These are phyloP conservation scores for Ptilonorhynchus violaceus DNA, from an alignment of 2,113 vertebrate species.

Conservation along the genomic window DNA sequence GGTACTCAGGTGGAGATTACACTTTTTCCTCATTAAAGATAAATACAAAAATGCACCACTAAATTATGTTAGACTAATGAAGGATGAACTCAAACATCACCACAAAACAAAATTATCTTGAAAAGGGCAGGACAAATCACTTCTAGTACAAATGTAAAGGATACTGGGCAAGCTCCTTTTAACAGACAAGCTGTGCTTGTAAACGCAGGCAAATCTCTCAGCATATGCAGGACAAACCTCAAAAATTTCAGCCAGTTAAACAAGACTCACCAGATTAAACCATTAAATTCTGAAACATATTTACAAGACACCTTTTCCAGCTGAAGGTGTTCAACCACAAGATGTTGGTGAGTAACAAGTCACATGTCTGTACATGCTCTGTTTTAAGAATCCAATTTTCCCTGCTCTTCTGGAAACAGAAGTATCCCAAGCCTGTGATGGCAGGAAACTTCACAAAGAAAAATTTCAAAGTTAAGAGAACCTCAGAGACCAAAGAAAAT, in stretches of 20 bases:
- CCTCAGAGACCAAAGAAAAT: neutral
- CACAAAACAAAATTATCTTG: neutral
- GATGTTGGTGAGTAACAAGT: neutral
- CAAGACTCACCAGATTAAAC: neutral
- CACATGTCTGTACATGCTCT: neutral
- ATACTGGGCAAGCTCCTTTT: neutral
- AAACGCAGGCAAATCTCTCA: neutral
- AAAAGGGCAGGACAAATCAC: neutral
- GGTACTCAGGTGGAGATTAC: neutral
- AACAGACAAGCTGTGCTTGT: neutral
- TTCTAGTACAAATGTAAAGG: neutral
- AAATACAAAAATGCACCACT: neutral
- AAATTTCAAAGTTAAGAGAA: neutral
- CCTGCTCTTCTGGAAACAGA: neutral
- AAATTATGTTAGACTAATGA: neutral
- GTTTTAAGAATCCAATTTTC: neutral
- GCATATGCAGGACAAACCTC: neutral
- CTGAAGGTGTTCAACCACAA: neutral
- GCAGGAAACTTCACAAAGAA: neutral
- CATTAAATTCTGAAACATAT: neutral
- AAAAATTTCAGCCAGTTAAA: constrained; percentile 14
- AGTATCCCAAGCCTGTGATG: neutral
- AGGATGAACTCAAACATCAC: neutral
- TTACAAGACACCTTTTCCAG: neutral
- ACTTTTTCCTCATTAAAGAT: neutral